Base-by-base conservation (phyloP, 2,797 vertebrate genomes). In the Mastacembelus armatus region DNA sequence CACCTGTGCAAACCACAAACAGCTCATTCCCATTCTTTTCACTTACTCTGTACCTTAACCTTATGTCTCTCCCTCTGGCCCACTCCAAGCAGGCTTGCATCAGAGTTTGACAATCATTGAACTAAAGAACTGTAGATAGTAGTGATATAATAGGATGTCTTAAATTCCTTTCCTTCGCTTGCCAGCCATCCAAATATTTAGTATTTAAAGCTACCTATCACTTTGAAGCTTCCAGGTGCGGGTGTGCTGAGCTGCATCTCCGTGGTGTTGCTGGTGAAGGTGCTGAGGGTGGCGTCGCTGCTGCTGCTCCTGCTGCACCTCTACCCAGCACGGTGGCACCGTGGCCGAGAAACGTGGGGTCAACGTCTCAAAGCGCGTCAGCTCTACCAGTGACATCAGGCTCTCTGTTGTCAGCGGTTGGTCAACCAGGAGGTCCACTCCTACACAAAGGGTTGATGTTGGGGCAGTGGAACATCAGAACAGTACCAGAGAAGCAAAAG, bases 281-380 rank as follows among this genome's bases (percentile, higher is more conserved):
- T 99, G 98, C 71, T 99, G 98, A 0, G 98, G 98, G 75, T 99
- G 98, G 2, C 98, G 91, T 24, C 98, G 92, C 70, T 99, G 98
- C 85, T 99, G 98, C 85, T 99, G 98, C 82, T 99, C 98, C 83
- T 99, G 98, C 74, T 99, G 98, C 1, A 99, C 97, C 88, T 99
- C 98, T 52, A 96, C 97, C 98, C 98, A 99, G 71, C 98, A 99
- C 0, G 98, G 98, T 5, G 98, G 98, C 74, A 98, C 98, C 0
- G 98, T 99, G 63, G 98, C 98, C 2, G 97, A 98, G 91, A 99
- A 99, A 24, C 98, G 95, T 0, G 98, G 98, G 0, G 97, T 99
- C 86, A 99, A 77, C 2, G 98, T 99, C 92, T 99, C 98, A 57
- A 99, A 99, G 63, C 97, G 96, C 0, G 98, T 99, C 81, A 99